These are phyloP conservation scores for Alauda arvensis DNA, from an alignment of 2,797 vertebrate species.

Conservation along the genomic window DNA sequence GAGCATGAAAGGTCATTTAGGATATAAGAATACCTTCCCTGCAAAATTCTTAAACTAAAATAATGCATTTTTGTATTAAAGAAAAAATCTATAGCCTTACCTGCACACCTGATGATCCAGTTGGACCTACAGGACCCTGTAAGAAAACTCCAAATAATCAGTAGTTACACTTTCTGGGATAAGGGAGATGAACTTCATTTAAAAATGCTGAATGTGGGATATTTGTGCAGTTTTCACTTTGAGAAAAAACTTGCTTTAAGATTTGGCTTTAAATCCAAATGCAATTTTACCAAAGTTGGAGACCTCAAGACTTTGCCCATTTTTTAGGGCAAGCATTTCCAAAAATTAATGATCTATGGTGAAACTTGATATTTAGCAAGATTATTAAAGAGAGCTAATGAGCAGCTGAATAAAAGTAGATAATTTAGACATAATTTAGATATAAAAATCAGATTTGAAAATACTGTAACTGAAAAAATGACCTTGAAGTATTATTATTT, in stretches of 20 bases:
- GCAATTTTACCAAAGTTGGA: not conserved
- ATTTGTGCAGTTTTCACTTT: not conserved
- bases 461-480: not conserved
- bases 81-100: constrained; percentile 62
- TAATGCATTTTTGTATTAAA: not conserved
- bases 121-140: constrained; percentile 84
- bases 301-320: not conserved
- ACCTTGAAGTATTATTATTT: not conserved
- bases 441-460: not conserved
- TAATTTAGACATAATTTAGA: not conserved
- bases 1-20: not conserved
- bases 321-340: not conserved
- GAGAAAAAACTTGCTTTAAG: not conserved
- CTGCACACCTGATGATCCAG: constrained; percentile 86
- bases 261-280: not conserved
- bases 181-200: not conserved
- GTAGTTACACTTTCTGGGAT: not conserved
- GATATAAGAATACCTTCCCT: not conserved
- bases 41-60: not conserved
- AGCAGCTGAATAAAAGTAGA: not conserved
- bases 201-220: not conserved
- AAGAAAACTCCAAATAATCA: constrained; percentile 33
- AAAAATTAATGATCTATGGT: not conserved
- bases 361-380: not conserved
- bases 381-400: not conserved